A percentile compares a stretch with the other conserved stretches of the same genome.
Evolutionary conservation across 2,113 vertebrate genomes (phyloP).

Genomic region (Damaliscus lunatus): DNA sequence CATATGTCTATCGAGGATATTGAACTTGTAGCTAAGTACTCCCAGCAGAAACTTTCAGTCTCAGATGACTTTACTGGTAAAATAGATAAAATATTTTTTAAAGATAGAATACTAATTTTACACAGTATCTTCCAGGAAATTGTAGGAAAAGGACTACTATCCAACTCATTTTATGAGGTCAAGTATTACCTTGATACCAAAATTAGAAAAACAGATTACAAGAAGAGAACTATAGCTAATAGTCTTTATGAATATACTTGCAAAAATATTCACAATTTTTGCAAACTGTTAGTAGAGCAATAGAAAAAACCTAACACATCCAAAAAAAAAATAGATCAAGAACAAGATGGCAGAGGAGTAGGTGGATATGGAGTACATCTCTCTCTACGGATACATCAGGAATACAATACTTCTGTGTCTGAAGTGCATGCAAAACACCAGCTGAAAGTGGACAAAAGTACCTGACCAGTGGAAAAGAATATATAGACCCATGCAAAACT

Average conservation of each 20-base stretch:
- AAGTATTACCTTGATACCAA: not conserved
- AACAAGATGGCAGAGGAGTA: not conserved
- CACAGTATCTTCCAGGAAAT: not conserved
- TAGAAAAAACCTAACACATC: not conserved
- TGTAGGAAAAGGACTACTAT: not conserved
- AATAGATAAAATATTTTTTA: not conserved
- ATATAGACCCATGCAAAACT: too few relatives aligned
- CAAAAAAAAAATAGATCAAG: not conserved
- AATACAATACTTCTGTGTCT: too few relatives aligned
- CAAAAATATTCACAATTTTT: not conserved
- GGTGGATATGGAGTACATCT: too few relatives aligned
- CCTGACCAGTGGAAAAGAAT: too few relatives aligned
- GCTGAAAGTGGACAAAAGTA: too few relatives aligned
- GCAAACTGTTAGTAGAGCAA: not conserved
- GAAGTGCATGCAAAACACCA: too few relatives aligned
- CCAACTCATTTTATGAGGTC: not conserved
- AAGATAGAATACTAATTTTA: not conserved
- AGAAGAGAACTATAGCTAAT: not conserved
- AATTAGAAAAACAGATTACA: not conserved
- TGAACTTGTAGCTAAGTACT: too few relatives aligned
- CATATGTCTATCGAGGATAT: not conserved
- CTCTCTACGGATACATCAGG: not conserved
- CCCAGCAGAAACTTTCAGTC: not conserved
- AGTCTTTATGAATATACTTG: not conserved
- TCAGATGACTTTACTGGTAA: not conserved